Conservation (phyloP, 2,797 vertebrate species). For the Amniataba percoides region DNA sequence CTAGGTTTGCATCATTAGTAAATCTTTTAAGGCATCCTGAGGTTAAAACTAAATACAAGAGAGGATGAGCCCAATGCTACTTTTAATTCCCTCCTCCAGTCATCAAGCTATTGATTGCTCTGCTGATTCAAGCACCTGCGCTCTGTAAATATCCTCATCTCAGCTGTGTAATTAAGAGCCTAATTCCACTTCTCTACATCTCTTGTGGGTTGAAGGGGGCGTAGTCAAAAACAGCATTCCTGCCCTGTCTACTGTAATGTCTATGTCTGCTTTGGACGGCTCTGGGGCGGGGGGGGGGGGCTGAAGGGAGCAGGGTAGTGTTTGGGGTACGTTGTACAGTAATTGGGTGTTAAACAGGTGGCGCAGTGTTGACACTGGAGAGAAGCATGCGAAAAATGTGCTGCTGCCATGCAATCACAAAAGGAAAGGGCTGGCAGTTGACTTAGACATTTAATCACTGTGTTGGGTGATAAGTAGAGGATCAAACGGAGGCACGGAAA, state of each 20-base stretch:
- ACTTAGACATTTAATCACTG: slow-evolving; percentile 83
- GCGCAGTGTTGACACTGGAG: slow-evolving; percentile 79
- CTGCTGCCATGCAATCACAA: slow-evolving; percentile 80
- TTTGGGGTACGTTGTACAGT: slow-evolving; percentile 69
- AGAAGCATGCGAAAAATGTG: slow-evolving; percentile 86
- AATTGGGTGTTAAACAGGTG: slow-evolving; percentile 86
- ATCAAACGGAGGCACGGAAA: slow-evolving; percentile 77
- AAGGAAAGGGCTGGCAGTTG: slow-evolving; percentile 75
- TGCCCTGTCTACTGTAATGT: slow-evolving; percentile 17
- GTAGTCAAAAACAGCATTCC: slow-evolving; percentile 32
- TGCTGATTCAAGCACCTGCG: slow-evolving; percentile 14
- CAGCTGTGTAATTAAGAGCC: slow-evolving; percentile 13
- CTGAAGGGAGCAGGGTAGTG: slow-evolving; percentile 34
- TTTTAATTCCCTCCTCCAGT: slow-evolving; percentile 8
- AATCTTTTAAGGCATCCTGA: background rate
- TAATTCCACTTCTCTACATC: slow-evolving; percentile 6
- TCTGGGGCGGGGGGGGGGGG: background rate
- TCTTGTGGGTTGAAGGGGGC: slow-evolving; percentile 8
- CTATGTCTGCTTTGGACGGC: slow-evolving; percentile 6
- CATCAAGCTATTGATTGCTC: background rate
- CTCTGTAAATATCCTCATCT: slow-evolving; percentile 25
- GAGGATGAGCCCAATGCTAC: background rate
- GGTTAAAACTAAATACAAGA: slow-evolving; percentile 1
- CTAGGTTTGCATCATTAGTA: background rate
- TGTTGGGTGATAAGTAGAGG: slow-evolving; percentile 79